phyloP scores from a whole-genome alignment of 2,797 vertebrate species.

The Sebastes hubbsi region DNA sequence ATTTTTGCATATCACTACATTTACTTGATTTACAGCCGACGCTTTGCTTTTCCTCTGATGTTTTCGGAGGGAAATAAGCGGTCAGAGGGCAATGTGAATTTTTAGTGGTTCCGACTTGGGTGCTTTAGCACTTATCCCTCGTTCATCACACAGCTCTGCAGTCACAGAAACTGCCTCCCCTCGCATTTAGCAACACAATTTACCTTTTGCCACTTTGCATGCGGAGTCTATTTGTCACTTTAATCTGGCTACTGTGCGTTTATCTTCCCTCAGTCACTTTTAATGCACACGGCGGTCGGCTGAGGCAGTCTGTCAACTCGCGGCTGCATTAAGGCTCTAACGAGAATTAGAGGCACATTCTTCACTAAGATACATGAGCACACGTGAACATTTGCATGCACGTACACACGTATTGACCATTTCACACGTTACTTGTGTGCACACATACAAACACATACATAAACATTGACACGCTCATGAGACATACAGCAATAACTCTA shows the following conservation, averaged over 20 bases:
- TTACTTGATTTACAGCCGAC: conserved; percentile 67
- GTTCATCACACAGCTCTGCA: conserved; percentile 69
- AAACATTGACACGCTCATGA: conserved; percentile 11
- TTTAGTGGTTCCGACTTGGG: conserved; percentile 62
- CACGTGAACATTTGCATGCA: conserved; percentile 30
- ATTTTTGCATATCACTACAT: conserved; percentile 61
- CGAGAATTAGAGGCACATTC: conserved; percentile 54
- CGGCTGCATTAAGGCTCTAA: conserved; percentile 60
- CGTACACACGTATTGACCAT: conserved; percentile 25
- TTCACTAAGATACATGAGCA: conserved; percentile 47
- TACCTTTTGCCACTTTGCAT: conserved; percentile 76
- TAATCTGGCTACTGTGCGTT: conserved; percentile 67
- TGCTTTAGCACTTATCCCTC: conserved; percentile 71
- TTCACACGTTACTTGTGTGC: conserved; percentile 26
- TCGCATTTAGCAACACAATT: conserved; percentile 76
- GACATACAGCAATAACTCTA: conserved; percentile 32
- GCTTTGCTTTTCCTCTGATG: conserved; percentile 47
- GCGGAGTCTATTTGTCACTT: conserved; percentile 78
- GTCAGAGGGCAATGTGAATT: conserved; percentile 56
- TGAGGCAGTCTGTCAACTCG: conserved; percentile 66
- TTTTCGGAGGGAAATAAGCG: conserved; percentile 65
- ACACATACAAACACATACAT: conserved; percentile 16
- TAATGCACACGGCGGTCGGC: conserved; percentile 62
- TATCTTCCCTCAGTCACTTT: conserved; percentile 72
- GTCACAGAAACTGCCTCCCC: conserved; percentile 60